phyloP scores from a whole-genome alignment of 2,113 vertebrate genomes.

The Potamarius usumacintae region DNA sequence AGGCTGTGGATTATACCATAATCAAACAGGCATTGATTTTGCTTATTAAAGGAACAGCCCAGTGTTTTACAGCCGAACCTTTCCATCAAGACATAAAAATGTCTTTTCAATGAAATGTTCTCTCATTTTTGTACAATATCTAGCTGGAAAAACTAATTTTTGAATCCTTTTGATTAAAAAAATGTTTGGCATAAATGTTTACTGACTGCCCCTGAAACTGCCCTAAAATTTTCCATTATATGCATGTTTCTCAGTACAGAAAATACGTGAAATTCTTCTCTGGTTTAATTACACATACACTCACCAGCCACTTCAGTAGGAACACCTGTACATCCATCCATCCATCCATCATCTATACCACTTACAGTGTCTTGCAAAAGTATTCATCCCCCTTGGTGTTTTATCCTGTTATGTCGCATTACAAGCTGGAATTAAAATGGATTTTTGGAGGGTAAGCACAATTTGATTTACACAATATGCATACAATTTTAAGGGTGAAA shows the following conservation, averaged over 20 bases:
- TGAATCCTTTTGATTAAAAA: background rate
- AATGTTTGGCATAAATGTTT: background rate
- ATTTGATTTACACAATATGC: no score
- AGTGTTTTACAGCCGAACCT: background rate
- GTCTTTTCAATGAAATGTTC: background rate
- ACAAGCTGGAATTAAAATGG: no score
- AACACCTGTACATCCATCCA: background rate
- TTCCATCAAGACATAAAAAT: background rate
- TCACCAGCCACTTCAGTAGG: background rate
- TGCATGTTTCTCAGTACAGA: background rate
- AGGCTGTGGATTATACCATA: conserved; percentile 9
- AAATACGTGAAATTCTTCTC: background rate
- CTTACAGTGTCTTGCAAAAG: no score
- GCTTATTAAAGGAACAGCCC: background rate
- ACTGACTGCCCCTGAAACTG: background rate
- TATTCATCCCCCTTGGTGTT: no score
- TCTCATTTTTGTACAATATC: background rate
- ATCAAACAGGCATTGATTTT: background rate
- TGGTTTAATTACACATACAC: background rate
- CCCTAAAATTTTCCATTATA: background rate
- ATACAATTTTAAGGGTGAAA: no score
- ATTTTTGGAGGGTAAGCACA: no score
- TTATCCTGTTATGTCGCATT: no score
- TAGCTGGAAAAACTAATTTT: background rate
- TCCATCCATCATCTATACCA: no score